These are phyloP conservation scores for Dryocosmus kuriphilus DNA, from an alignment of 2,888 invertebrate species.

Conservation along the genomic window DNA sequence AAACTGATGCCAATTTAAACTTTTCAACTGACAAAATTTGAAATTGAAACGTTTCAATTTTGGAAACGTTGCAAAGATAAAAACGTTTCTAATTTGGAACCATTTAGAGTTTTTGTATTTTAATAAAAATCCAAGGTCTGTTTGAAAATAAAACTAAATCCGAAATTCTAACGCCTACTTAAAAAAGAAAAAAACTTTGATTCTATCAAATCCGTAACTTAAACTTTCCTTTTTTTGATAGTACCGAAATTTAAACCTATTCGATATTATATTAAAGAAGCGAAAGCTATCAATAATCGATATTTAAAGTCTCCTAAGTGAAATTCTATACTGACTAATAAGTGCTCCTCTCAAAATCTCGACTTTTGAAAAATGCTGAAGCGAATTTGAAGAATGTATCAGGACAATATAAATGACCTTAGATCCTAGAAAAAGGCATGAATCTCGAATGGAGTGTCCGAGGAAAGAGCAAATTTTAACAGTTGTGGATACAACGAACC, in stretches of 20 bases:
- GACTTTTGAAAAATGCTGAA: conserved; percentile 43
- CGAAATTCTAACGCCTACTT: background rate
- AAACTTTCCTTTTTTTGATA: background rate
- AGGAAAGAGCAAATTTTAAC: conserved; percentile 38
- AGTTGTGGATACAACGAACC: conserved; percentile 51
- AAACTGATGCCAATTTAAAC: no score
- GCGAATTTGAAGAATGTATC: conserved; percentile 31
- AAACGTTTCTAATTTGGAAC: background rate
- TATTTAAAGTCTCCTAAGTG: conserved; percentile 26
- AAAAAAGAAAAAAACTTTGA: background rate
- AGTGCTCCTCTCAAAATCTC: background rate
- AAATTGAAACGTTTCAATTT: no score
- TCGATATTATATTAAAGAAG: conserved; percentile 9
- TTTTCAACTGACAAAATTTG: no score
- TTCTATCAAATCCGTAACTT: background rate
- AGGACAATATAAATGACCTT: conserved; percentile 10
- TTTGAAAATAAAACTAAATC: background rate
- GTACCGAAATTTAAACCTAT: conserved; percentile 7
- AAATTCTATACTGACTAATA: conserved; percentile 5
- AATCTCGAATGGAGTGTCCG: conserved; percentile 25
- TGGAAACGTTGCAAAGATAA: no score
- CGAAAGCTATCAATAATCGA: conserved; percentile 7
- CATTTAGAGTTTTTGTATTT: background rate
- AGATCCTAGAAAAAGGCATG: conserved; percentile 2
- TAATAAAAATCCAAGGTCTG: background rate